Percentiles rank a stretch among this genome's conserved stretches.
Evolutionary conservation across 2,113 vertebrate species (phyloP).

Genomic region (Chloropsis hardwickii): DNA sequence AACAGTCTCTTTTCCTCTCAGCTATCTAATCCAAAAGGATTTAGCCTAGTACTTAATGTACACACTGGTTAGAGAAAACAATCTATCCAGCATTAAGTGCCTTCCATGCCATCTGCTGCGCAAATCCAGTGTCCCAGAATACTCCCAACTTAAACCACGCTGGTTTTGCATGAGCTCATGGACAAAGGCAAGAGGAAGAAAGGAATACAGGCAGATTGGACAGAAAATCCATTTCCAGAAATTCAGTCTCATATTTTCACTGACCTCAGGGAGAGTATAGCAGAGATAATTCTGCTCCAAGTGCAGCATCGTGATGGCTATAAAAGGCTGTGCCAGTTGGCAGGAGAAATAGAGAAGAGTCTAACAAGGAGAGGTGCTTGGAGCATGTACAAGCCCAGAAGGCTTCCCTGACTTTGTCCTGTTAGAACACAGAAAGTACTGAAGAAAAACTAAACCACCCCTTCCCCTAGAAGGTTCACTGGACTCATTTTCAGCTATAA

Average conservation of each 20-base stretch:
- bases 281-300: neutral
- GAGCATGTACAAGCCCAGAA: neutral
- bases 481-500: neutral
- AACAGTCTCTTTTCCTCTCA: neutral
- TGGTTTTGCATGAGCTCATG: neutral
- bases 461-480: neutral
- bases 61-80: neutral
- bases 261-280: neutral
- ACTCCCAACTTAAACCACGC: neutral
- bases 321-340: neutral
- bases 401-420: neutral
- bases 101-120: neutral
- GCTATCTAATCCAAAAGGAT: neutral
- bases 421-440: neutral
- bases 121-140: neutral
- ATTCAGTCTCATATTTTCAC: neutral
- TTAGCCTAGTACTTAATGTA: neutral
- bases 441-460: neutral
- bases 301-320: neutral
- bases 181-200: neutral
- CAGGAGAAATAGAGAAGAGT: neutral
- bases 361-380: neutral
- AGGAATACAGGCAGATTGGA: neutral
- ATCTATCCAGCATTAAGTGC: neutral
- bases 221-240: neutral